Percentiles rank a stretch among this genome's conserved stretches.
Evolutionary conservation across 2,113 vertebrate species (phyloP).

Genomic region (Chloebia gouldiae): DNA sequence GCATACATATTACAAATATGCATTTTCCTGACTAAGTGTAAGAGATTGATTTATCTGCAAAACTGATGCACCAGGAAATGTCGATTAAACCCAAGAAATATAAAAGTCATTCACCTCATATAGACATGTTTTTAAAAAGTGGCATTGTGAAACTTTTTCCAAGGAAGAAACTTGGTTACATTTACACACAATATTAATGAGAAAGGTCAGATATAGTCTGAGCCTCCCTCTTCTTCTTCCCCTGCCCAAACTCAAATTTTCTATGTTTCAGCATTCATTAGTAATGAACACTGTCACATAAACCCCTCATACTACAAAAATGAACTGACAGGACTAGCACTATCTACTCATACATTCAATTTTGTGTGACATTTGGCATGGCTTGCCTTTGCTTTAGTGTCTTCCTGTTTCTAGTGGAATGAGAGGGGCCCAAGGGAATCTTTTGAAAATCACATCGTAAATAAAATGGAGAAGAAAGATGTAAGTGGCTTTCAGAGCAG

Average conservation of each 20-base stretch:
- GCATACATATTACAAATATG: background rate
- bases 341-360: constrained; percentile 11
- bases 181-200: background rate
- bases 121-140: background rate
- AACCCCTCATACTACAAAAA: background rate
- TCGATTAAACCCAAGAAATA: background rate
- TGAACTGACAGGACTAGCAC: constrained; percentile 16
- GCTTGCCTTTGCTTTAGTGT: background rate
- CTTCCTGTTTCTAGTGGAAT: background rate
- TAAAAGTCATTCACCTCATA: background rate
- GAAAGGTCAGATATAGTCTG: background rate
- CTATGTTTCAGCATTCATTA: background rate
- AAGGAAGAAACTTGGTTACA: background rate
- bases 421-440: background rate
- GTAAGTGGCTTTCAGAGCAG: background rate
- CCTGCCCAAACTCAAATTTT: background rate
- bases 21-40: background rate
- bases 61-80: background rate
- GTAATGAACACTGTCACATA: background rate
- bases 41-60: background rate
- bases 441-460: background rate
- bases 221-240: background rate
- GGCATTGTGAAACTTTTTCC: background rate
- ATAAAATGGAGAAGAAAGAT: background rate
- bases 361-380: constrained; percentile 18